phyloP scores from a whole-genome alignment of 2,888 invertebrate genomes.

The Philopedon plagiatum region DNA sequence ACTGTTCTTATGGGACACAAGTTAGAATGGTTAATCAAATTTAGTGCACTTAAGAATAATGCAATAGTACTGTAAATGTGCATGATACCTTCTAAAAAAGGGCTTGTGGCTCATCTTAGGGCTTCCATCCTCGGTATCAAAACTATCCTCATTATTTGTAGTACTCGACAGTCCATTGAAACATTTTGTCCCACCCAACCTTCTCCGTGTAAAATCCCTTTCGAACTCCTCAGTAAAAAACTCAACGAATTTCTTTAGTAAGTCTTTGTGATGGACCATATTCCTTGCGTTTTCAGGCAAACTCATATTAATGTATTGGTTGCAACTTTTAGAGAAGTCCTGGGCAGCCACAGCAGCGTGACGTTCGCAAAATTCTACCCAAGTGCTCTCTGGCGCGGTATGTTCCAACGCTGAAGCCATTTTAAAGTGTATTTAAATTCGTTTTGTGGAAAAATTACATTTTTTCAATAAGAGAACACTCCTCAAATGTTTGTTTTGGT shows the following conservation, averaged over 20 bases:
- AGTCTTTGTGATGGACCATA: constrained; percentile 82
- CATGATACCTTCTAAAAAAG: constrained; percentile 79
- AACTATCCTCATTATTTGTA: constrained; percentile 71
- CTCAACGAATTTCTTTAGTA: constrained; percentile 87
- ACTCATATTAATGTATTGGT: constrained; percentile 82
- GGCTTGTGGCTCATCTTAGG: constrained; percentile 87
- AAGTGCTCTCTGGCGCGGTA: constrained; percentile 62
- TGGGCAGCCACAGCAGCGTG: constrained; percentile 88
- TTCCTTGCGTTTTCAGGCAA: constrained; percentile 77
- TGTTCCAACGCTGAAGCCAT: constrained; percentile 48
- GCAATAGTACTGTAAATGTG: background rate
- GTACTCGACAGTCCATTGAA: constrained; percentile 62
- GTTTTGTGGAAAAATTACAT: constrained; percentile 30
- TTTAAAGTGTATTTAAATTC: background rate
- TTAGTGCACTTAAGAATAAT: too few relatives aligned
- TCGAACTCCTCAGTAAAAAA: constrained; percentile 90
- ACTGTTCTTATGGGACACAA: too few relatives aligned
- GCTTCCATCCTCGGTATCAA: constrained; percentile 82
- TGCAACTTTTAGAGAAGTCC: constrained; percentile 90
- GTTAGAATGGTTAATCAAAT: too few relatives aligned
- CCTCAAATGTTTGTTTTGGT: constrained; percentile 31
- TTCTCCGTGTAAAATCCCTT: constrained; percentile 77
- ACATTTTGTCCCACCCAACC: constrained; percentile 68
- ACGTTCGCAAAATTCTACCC: constrained; percentile 90
- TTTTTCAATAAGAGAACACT: background rate